Evolutionary conservation across 2,797 vertebrate genomes (phyloP), one percentile per base, ranked within the genome.

Genomic region (Eutrigla gurnardus): DNA sequence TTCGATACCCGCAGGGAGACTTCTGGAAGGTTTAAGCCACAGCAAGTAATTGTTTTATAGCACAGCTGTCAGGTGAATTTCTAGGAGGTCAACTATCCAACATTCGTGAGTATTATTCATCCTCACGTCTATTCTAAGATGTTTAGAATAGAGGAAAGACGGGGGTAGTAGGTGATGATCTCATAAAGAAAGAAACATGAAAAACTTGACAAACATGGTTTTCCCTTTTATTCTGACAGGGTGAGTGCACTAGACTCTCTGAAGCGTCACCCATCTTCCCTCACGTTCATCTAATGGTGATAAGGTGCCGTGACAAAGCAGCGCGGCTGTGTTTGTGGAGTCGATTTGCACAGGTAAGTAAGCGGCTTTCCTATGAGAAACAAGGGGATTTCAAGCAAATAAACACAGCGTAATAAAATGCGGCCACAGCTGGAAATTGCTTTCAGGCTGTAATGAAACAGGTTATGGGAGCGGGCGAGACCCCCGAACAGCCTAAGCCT

Each of bases 31-130:
- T 88, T 87, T 89, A 88, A 83, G 78, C 86, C 74, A 9, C 58
- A 58, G 85, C 64, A 81, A 66, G 71, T 88, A 91, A 93, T 91
- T 92, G 86, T 91, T 92, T 90, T 81, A 89, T 42, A 70, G 65
- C 13, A 0, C 74, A 55, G 91, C 64, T 84, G 78, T 81, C 85
- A 84, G 89, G 81, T 90, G 72, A 70, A 65, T 66, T 42, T 67
- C 59, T 18, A 64, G 6, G 50, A 83, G 65, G 77, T 68, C 25
- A 50, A 25, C 60, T 62, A 75, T 67, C 39, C 33, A 57, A 58
- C 39, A 59, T 54, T 13, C 18, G 2, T 18, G 8, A 49, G 47
- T 36, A 64, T 73, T 43, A 52, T 52, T 82, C 62, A 47, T 17
- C 79, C 2, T n/a, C 42, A 57, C 36, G 50, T 69, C 60, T 17